Percentiles rank a stretch among this genome's conserved stretches.
phyloP scores from a whole-genome alignment of 2,888 invertebrate genomes.

The Xanthorhoe spadicearia region DNA sequence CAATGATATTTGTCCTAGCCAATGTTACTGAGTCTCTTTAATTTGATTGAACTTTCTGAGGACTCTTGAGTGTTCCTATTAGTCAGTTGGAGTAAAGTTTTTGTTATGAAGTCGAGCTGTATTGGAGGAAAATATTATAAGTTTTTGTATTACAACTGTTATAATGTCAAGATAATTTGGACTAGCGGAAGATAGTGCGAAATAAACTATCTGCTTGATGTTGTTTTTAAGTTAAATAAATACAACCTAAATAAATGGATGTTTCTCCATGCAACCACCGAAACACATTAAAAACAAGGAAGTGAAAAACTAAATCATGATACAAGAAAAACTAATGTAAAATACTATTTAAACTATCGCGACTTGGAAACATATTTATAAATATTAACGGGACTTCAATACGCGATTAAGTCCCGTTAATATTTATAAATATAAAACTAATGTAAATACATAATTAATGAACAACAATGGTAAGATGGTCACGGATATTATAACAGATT shows the following conservation, averaged over 20 bases:
- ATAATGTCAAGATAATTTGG: neutral
- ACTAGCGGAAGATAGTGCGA: neutral
- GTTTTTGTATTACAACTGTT: slow-evolving; percentile 5
- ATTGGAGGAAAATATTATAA: slow-evolving; percentile 8
- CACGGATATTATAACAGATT: neutral
- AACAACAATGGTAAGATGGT: neutral
- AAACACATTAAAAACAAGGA: neutral
- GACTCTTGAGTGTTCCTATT: slow-evolving; percentile 27
- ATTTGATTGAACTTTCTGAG: slow-evolving; percentile 35
- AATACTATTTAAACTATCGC: too few species aligned
- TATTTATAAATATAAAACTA: too few species aligned
- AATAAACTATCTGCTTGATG: neutral
- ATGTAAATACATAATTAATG: neutral
- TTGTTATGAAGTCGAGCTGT: slow-evolving; percentile 17
- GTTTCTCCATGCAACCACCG: too few species aligned
- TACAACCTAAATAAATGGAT: too few species aligned
- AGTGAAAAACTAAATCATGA: neutral
- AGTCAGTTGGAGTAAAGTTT: slow-evolving; percentile 19
- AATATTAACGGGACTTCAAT: too few species aligned
- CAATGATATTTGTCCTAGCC: slow-evolving; percentile 40
- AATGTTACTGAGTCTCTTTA: slow-evolving; percentile 34
- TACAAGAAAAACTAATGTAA: neutral
- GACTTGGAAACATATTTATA: too few species aligned
- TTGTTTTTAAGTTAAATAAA: too few species aligned
- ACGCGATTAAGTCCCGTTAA: too few species aligned